A percentile compares a stretch with the other conserved stretches of the same genome.
phyloP scores from a whole-genome alignment of 2,888 invertebrate species.

The Scotopteryx bipunctaria region DNA sequence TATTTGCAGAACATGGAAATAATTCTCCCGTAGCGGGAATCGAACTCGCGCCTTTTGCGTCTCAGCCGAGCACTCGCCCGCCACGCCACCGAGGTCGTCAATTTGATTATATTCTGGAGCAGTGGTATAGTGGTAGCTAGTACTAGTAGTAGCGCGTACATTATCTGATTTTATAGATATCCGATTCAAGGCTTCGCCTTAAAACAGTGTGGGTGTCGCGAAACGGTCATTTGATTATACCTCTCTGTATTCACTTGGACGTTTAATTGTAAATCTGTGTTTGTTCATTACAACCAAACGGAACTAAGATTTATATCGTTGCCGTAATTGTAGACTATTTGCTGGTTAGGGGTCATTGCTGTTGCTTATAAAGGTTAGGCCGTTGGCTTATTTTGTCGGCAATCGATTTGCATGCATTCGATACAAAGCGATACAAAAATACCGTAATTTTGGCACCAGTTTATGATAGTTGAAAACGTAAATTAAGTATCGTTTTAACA shows the following conservation, averaged over 20 bases:
- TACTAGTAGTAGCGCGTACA: too few species aligned
- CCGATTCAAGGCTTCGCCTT: slow-evolving; percentile 28
- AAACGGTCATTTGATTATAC: slow-evolving; percentile 43
- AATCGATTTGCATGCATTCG: slow-evolving; percentile 11
- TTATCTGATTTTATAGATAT: slow-evolving; percentile 18
- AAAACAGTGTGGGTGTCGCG: slow-evolving; percentile 48
- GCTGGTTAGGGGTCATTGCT: slow-evolving; percentile 18
- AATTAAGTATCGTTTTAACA: too few species aligned
- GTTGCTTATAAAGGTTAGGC: slow-evolving; percentile 11
- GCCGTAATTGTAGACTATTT: slow-evolving; percentile 45
- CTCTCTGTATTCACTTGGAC: slow-evolving; percentile 33
- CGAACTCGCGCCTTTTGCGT: too few species aligned
- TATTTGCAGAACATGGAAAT: too few species aligned
- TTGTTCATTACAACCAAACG: slow-evolving; percentile 54
- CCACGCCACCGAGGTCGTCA: too few species aligned
- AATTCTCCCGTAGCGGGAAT: too few species aligned
- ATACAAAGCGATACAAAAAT: background rate
- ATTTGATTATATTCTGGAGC: too few species aligned
- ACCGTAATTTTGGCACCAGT: too few species aligned
- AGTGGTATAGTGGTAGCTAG: too few species aligned
- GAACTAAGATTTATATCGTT: slow-evolving; percentile 50
- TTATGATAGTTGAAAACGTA: too few species aligned
- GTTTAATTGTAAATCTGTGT: slow-evolving; percentile 49
- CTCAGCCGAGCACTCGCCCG: too few species aligned
- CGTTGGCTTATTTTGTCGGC: slow-evolving; percentile 13